Evolutionary conservation across 2,888 invertebrate species (phyloP).

Genomic region (Allolobophora icterica): DNA sequence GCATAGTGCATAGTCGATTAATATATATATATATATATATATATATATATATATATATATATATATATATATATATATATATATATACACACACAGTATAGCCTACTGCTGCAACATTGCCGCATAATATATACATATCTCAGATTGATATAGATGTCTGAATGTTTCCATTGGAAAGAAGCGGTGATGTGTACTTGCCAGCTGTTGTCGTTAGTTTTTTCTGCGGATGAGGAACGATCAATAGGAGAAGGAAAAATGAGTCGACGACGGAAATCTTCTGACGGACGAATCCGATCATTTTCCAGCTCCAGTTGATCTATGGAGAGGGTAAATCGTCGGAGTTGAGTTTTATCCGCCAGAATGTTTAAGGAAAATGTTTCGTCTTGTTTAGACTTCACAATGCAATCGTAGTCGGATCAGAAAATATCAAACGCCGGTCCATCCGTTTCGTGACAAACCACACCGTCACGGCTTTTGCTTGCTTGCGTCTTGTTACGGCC

Average conservation of each 20-base stretch:
- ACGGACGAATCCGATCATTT: not conserved
- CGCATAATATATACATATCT: not conserved
- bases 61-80: no score
- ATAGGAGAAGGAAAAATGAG: not conserved
- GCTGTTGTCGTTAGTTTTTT: not conserved
- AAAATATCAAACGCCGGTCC: not conserved
- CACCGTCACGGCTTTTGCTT: not conserved
- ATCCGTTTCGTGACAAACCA: not conserved
- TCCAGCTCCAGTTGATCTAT: not conserved
- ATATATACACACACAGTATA: no score
- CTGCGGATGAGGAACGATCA: constrained; percentile 10
- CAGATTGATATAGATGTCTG: not conserved
- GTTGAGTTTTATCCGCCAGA: not conserved
- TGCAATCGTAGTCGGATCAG: not conserved
- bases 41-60: no score
- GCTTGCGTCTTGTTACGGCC: not conserved
- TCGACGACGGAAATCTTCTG: not conserved
- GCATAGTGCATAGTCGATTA: no score
- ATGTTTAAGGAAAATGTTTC: not conserved
- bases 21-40: no score
- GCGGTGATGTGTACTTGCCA: not conserved
- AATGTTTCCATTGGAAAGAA: not conserved
- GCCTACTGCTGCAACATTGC: no score
- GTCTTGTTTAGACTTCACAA: not conserved
- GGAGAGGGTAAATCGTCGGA: not conserved